Base-by-base conservation (phyloP, 2,797 vertebrate genomes). In the Parauchenoglanis ngamensis region DNA sequence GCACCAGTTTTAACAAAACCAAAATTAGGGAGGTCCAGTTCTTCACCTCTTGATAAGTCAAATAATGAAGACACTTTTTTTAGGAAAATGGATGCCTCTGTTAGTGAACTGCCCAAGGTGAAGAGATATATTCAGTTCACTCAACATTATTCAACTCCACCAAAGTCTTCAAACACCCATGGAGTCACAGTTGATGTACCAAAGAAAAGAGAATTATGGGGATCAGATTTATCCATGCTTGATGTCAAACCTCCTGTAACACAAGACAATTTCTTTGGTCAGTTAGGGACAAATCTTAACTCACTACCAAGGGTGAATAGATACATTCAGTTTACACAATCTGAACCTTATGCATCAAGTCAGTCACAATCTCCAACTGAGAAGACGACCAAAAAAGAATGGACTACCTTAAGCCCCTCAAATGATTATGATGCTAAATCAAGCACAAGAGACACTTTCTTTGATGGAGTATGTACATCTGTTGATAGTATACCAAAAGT, bases 81-180 rank as follows among this genome's bases (percentile, higher is more conserved):
- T 52, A 68, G 54, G 8, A 83, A 68, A 31, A 68, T 23, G 17
- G 63, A 83, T 35, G 54, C 31, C 35, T 40, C 28, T 35, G 8
- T 13, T 52, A 52, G 46, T 68, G 81, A 52, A 52, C 46, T 88
- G 54, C 85, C 84, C 83, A 89, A 77, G n/a, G 82, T 90, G 2
- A 89, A 89, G 10, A 83, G 85, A 85, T 90, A 88, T 44, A 82
- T 90, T 73, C 35, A 63, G 35, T 90, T 90, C 49, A 84, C 77
- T 83, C 72, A 79, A 31, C 56, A 52, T 11, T 17, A 21, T 67
- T 52, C 61, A 83, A 52, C 23, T 63, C 23, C 35, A 63, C 2
- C 78, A 44, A 61, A 52, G 25, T 31, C 40, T 83, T 12, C n/a
- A 83, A 67, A 54, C n/a, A 23, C 4, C n/a, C 7, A 28, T 13